Evolutionary conservation across 2,113 vertebrate species (phyloP).

Genomic region (Nycticebus coucang): DNA sequence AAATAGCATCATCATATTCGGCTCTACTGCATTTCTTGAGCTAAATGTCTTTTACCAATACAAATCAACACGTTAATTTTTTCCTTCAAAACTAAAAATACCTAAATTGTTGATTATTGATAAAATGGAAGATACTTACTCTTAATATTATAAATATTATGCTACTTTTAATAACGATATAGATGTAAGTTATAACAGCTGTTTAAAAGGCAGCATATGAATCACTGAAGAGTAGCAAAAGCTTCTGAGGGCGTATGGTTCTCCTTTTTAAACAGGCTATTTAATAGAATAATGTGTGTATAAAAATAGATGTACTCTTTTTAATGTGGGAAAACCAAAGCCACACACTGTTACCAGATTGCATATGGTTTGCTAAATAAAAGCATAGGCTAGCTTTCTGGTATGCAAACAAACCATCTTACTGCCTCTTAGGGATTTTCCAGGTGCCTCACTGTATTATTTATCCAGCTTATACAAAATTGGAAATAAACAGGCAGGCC

Average conservation of each 20-base stretch:
- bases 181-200: not conserved
- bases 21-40: not conserved
- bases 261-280: not conserved
- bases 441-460: not conserved
- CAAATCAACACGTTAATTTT: not conserved
- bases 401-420: not conserved
- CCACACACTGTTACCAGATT: not conserved
- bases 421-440: not conserved
- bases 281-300: not conserved
- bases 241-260: not conserved
- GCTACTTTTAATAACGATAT: conserved; percentile 1
- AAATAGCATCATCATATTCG: not conserved
- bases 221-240: not conserved
- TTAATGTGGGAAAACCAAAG: not conserved
- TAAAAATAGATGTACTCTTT: not conserved
- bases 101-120: not conserved
- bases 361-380: not conserved
- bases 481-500: not conserved
- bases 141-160: conserved; percentile 16
- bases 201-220: not conserved
- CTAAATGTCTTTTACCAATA: not conserved
- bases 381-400: not conserved
- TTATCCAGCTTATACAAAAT: not conserved
- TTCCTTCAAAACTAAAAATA: not conserved
- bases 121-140: not conserved